Percentiles rank a stretch among this genome's conserved stretches.
Evolutionary conservation across 1,140 invertebrate genomes (phyloP).

Genomic region (Notospermus geniculatus): DNA sequence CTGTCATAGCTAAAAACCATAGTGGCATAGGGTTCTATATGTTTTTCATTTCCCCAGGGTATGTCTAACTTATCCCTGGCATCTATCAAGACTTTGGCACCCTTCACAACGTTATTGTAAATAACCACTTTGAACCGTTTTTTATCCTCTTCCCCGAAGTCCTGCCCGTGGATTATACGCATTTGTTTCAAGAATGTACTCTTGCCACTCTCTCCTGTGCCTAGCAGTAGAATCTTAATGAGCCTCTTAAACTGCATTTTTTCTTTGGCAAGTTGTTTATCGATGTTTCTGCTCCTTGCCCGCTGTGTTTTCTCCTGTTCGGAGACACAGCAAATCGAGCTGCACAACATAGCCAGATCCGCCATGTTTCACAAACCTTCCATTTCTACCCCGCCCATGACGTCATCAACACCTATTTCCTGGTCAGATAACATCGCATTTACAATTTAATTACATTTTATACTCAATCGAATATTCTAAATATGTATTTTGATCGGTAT

Average conservation of each 20-base stretch:
- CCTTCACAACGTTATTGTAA: constrained; percentile 90
- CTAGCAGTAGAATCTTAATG: constrained; percentile 79
- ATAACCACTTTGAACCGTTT: constrained; percentile 84
- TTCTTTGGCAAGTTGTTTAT: constrained; percentile 73
- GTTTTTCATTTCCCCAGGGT: constrained; percentile 75
- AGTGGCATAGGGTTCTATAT: constrained; percentile 27
- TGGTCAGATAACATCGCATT: no score
- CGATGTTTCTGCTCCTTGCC: constrained; percentile 77
- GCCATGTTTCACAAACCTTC: constrained; percentile 38
- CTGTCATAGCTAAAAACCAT: constrained; percentile 58
- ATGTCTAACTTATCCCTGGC: constrained; percentile 90
- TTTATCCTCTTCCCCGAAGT: constrained; percentile 82
- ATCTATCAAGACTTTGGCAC: constrained; percentile 91
- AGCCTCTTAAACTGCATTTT: constrained; percentile 62
- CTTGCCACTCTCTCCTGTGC: constrained; percentile 91
- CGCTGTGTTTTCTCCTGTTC: constrained; percentile 45
- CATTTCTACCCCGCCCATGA: constrained; percentile 44
- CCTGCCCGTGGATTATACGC: constrained; percentile 95
- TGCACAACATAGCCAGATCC: constrained; percentile 37
- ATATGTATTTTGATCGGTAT: no score
- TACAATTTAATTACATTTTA: no score
- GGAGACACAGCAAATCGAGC: constrained; percentile 40
- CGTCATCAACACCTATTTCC: constrained; percentile 31
- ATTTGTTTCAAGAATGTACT: constrained; percentile 99
- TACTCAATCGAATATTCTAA: no score